phyloP scores from a whole-genome alignment of 2,113 vertebrate species.

The Heptranchias perlo region DNA sequence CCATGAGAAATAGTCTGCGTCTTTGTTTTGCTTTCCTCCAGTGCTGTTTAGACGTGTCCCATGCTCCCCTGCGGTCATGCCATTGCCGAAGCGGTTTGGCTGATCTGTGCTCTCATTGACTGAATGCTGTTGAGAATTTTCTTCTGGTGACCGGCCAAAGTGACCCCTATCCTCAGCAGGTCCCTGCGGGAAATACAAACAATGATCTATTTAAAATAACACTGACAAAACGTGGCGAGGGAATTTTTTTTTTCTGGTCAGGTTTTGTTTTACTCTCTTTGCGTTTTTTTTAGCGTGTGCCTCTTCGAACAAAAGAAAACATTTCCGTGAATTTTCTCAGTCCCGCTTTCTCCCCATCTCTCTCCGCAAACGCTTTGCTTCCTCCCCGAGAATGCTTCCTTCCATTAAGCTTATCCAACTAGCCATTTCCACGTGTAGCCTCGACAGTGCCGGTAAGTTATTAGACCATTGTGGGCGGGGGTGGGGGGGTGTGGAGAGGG shows the following conservation, averaged over 20 bases:
- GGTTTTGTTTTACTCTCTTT: not conserved
- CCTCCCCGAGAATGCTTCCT: not conserved
- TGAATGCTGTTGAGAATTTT: constrained; percentile 95
- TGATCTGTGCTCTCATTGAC: constrained; percentile 93
- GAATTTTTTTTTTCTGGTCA: not conserved
- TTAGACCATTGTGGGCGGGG: not conserved
- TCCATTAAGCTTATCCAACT: not conserved
- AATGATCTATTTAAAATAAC: not conserved
- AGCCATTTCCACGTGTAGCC: not conserved
- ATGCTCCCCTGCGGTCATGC: constrained; percentile 66
- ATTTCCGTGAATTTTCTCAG: not conserved
- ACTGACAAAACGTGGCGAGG: not conserved
- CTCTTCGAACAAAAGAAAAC: not conserved
- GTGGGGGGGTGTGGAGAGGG: not conserved
- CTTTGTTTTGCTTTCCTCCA: constrained; percentile 25
- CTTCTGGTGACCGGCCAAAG: constrained; percentile 96
- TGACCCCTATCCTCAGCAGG: constrained; percentile 96
- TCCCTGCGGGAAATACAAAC: constrained; percentile 67
- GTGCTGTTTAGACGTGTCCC: constrained; percentile 7
- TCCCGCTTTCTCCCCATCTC: not conserved
- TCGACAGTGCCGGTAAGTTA: not conserved
- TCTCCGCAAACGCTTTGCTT: not conserved
- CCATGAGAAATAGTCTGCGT: constrained; percentile 27
- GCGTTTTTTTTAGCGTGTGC: not conserved
- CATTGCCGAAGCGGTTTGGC: constrained; percentile 81